A percentile compares a stretch with the other conserved stretches of the same genome.
phyloP scores from a whole-genome alignment of 2,113 vertebrate genomes.

The Pluvialis apricaria region DNA sequence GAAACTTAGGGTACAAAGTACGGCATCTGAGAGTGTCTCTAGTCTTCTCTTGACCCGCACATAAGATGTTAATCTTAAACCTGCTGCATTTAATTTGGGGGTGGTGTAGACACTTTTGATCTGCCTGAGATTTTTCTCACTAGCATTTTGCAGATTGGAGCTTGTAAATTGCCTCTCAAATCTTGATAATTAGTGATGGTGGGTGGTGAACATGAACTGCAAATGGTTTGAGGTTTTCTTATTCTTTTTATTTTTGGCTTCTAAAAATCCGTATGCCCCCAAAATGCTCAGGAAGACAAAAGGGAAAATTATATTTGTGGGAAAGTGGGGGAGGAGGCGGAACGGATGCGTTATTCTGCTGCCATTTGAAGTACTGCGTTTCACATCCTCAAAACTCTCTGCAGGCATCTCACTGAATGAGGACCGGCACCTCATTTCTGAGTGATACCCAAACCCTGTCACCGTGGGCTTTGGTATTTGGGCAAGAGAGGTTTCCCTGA shows the following conservation, averaged over 20 bases:
- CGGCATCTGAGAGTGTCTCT: not conserved
- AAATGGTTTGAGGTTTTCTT: conserved; percentile 41
- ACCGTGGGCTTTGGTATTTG: rapidly evolving
- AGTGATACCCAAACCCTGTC: not conserved
- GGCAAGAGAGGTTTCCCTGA: not conserved
- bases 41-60: not conserved
- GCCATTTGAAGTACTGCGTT: not conserved
- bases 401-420: not conserved
- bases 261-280: not conserved
- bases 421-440: not conserved
- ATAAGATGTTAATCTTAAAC: not conserved
- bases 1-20: not conserved
- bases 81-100: not conserved
- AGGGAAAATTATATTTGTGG: not conserved
- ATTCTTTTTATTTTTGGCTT: conserved; percentile 15
- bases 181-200: conserved; percentile 57
- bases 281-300: conserved; percentile 31
- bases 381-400: not conserved
- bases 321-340: not conserved
- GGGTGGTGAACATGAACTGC: conserved; percentile 44
- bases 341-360: not conserved
- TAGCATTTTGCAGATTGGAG: not conserved
- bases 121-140: conserved; percentile 44
- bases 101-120: conserved; percentile 35
- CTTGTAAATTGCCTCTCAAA: conserved; percentile 58